phyloP scores from a whole-genome alignment of 1,140 invertebrate genomes.

The Scylla paramamosain region DNA sequence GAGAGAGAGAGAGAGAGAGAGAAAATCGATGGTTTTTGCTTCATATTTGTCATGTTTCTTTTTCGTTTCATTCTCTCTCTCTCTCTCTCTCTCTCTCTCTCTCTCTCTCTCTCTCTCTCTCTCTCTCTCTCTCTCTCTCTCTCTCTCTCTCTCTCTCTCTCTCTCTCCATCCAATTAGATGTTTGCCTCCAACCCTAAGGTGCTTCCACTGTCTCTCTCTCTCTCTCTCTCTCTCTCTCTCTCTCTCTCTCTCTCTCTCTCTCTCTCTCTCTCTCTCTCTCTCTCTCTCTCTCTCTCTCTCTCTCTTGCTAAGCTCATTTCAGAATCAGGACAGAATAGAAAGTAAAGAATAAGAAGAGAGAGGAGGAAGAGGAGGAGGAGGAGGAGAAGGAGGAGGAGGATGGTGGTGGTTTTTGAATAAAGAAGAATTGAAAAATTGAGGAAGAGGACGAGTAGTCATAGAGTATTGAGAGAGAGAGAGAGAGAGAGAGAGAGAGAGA shows the following conservation, averaged over 20 bases:
- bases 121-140: conserved; percentile 13
- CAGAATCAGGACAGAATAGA: too few relatives aligned
- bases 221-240: too few relatives aligned
- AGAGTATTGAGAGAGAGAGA: neutral
- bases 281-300: too few relatives aligned
- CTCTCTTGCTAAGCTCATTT: too few relatives aligned
- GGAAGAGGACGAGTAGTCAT: neutral
- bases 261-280: too few relatives aligned
- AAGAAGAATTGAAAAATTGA: neutral
- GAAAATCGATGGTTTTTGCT: neutral
- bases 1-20: neutral
- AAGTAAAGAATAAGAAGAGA: neutral
- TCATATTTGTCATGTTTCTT: neutral
- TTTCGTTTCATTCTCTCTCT: neutral
- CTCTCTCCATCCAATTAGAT: neutral
- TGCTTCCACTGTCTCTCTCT: neutral
- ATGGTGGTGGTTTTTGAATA: neutral
- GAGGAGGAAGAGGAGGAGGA: neutral
- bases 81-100: conserved; percentile 33
- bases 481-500: conserved; percentile 17
- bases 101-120: conserved; percentile 30
- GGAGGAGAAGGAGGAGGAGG: neutral
- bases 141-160: neutral
- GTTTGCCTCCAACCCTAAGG: neutral
- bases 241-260: too few relatives aligned